Evolutionary conservation across 2,113 vertebrate species (phyloP).

Genomic region (Dryoscopus gambensis): DNA sequence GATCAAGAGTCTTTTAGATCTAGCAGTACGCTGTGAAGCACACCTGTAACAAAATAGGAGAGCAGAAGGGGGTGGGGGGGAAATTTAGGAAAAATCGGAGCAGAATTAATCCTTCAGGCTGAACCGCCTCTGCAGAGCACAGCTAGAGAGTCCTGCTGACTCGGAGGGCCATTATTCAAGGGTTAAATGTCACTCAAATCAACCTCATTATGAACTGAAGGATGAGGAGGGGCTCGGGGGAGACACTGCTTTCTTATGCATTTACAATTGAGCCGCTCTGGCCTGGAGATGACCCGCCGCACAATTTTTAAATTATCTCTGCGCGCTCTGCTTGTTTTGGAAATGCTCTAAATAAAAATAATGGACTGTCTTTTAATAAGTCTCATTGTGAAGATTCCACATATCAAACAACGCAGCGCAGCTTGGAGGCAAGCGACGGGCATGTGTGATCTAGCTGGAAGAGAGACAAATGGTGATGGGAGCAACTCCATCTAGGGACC

Average conservation of each 20-base stretch:
- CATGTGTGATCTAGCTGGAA: conserved; percentile 80
- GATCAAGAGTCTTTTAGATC: conserved; percentile 68
- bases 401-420: conserved; percentile 71
- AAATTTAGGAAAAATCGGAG: conserved; percentile 41
- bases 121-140: neutral
- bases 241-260: conserved; percentile 68
- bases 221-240: conserved; percentile 50
- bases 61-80: neutral
- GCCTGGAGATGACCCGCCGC: conserved; percentile 77
- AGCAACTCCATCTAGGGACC: conserved; percentile 79
- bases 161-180: conserved; percentile 64
- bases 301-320: conserved; percentile 76
- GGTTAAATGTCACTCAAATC: conserved; percentile 78
- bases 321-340: conserved; percentile 76
- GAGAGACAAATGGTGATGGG: conserved; percentile 80
- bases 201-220: conserved; percentile 70
- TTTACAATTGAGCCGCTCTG: conserved; percentile 73
- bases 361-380: conserved; percentile 86
- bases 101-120: conserved; percentile 55
- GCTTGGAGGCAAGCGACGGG: conserved; percentile 78
- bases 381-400: conserved; percentile 81
- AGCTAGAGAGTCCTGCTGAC: neutral
- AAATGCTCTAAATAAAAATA: conserved; percentile 83
- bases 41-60: conserved; percentile 68
- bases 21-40: neutral